A percentile compares a stretch with the other conserved stretches of the same genome.
Evolutionary conservation across 2,888 invertebrate species (phyloP).

Genomic region (Malthinus flaveolus): DNA sequence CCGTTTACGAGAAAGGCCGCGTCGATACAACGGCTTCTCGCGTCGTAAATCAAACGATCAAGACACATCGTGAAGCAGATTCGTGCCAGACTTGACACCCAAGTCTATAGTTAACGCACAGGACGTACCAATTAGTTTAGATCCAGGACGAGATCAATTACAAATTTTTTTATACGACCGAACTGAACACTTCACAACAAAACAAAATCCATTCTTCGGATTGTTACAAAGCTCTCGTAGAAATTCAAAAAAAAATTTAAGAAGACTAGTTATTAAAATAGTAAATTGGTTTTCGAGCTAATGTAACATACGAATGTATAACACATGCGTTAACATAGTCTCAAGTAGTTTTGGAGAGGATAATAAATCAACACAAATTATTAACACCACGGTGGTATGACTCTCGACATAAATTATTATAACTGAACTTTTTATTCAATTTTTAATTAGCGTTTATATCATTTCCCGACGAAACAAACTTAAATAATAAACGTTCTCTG

Average conservation of each 20-base stretch:
- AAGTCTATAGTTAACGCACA: constrained; percentile 21
- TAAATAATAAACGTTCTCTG: not conserved
- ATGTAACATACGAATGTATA: not conserved
- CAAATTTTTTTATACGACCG: too few species aligned
- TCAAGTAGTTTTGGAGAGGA: constrained; percentile 8
- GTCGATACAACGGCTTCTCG: constrained; percentile 30
- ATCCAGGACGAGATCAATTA: constrained; percentile 7
- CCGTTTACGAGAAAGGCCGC: constrained; percentile 32
- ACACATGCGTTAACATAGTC: too few species aligned
- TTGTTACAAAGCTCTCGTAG: too few species aligned
- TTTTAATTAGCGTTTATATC: constrained; percentile 1
- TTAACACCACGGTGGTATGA: constrained; percentile 7
- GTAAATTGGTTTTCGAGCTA: not conserved
- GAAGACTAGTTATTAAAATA: not conserved
- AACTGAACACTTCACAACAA: too few species aligned
- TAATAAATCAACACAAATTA: constrained; percentile 20
- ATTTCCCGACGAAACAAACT: not conserved
- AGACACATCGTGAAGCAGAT: constrained; percentile 29
- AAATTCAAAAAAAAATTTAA: not conserved
- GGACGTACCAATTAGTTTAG: constrained; percentile 28
- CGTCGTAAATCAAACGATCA: constrained; percentile 31
- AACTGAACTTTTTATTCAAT: constrained; percentile 21
- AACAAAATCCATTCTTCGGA: too few species aligned
- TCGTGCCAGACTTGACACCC: constrained; percentile 28
- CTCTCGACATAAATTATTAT: constrained; percentile 16